phyloP scores from a whole-genome alignment of 2,888 invertebrate genomes.

The Salticus scenicus region DNA sequence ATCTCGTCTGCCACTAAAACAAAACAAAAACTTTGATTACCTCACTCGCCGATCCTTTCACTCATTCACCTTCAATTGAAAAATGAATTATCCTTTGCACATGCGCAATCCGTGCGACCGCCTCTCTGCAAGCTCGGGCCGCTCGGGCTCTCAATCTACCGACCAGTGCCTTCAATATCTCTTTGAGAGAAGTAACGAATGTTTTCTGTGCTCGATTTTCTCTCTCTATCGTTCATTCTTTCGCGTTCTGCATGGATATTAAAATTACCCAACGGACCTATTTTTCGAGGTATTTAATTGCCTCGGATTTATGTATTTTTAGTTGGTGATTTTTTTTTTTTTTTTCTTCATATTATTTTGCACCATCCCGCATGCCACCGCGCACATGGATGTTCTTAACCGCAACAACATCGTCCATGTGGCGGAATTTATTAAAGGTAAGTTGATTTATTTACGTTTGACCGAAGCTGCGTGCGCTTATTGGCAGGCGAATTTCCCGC shows the following conservation, averaged over 20 bases:
- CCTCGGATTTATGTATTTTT: background rate
- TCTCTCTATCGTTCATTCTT: background rate
- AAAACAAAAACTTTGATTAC: too few relatives aligned
- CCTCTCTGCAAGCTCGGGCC: background rate
- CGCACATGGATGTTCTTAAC: constrained; percentile 57
- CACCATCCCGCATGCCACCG: too few relatives aligned
- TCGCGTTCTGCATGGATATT: background rate
- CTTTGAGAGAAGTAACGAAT: background rate
- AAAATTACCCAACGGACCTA: background rate
- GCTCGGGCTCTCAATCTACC: too few relatives aligned
- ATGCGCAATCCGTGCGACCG: background rate
- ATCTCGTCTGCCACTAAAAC: too few relatives aligned
- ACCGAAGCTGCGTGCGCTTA: too few relatives aligned
- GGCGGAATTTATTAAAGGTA: constrained; percentile 66
- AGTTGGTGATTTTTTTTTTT: too few relatives aligned
- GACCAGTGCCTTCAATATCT: background rate
- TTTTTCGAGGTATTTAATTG: background rate
- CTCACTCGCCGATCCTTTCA: background rate
- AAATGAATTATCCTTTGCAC: background rate
- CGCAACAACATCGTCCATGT: constrained; percentile 56
- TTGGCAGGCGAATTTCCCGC: too few relatives aligned
- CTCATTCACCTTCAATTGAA: background rate
- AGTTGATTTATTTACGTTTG: background rate
- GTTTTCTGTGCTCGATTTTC: background rate
- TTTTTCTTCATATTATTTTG: too few relatives aligned